Percentiles rank a stretch among this genome's conserved stretches.
These are phyloP conservation scores for Cyanocitta stelleri DNA, from an alignment of 2,113 vertebrate genomes.

Conservation along the genomic window DNA sequence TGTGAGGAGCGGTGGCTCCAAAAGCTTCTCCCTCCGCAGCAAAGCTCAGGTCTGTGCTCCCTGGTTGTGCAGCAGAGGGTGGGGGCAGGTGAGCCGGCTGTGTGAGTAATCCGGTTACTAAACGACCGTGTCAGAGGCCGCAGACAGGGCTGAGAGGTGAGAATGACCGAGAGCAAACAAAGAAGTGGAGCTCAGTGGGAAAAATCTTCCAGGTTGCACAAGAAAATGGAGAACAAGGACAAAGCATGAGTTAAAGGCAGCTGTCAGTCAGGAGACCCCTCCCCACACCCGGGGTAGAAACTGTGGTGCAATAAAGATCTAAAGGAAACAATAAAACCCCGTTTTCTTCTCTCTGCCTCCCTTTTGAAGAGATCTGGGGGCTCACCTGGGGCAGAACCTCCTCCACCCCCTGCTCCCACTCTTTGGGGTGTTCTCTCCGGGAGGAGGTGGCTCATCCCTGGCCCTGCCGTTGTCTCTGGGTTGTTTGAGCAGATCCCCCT, in stretches of 20 bases:
- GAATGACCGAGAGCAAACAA: background rate
- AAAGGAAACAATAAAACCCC: background rate
- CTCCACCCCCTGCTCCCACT: background rate
- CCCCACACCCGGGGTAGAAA: background rate
- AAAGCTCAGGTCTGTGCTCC: background rate
- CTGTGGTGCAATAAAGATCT: background rate
- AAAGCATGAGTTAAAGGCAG: background rate
- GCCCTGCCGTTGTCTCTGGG: background rate
- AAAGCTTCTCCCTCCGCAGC: background rate
- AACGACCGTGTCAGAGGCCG: background rate
- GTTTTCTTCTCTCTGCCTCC: background rate
- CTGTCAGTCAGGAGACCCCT: background rate
- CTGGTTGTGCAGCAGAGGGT: background rate
- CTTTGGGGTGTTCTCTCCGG: background rate
- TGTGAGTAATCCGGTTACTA: background rate
- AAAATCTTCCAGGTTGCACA: background rate
- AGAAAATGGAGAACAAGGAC: background rate
- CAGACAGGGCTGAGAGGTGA: background rate
- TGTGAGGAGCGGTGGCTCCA: background rate
- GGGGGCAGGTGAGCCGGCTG: background rate
- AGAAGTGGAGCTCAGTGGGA: background rate
- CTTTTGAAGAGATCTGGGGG: background rate
- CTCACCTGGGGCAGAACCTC: background rate
- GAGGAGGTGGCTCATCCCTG: background rate
- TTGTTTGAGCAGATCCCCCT: background rate